Conservation (phyloP, 92 coral and sea anemone genomes). For the Epizoanthus illoricatus region DNA sequence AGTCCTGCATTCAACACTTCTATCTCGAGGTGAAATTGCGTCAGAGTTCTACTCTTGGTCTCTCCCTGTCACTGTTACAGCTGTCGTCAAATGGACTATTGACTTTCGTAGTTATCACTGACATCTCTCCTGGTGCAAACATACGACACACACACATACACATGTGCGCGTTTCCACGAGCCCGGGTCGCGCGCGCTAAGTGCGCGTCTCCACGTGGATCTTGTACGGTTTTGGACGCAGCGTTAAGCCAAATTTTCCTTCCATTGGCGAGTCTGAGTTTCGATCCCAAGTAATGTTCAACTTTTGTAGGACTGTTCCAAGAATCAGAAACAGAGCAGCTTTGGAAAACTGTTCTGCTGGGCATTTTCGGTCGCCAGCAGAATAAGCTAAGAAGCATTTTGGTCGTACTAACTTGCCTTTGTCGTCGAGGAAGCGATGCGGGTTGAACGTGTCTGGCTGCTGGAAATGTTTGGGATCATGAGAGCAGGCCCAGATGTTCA, state of each 20-base stretch:
- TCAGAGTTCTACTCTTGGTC: too few relatives aligned
- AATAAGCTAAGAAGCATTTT: constrained; percentile 78
- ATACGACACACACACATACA: too few relatives aligned
- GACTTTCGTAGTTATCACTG: too few relatives aligned
- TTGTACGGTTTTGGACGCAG: constrained; percentile 80
- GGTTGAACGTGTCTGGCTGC: constrained; percentile 80
- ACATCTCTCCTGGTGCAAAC: background rate
- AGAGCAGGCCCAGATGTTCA: constrained; percentile 91
- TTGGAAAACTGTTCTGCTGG: constrained; percentile 90
- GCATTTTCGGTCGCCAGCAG: constrained; percentile 92
- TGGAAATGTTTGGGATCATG: constrained; percentile 86
- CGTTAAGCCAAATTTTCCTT: constrained; percentile 82
- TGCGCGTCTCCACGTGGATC: constrained; percentile 53
- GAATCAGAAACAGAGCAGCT: constrained; percentile 73
- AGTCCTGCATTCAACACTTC: too few relatives aligned
- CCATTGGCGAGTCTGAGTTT: constrained; percentile 72
- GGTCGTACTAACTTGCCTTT: constrained; percentile 66
- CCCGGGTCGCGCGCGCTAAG: background rate
- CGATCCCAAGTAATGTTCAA: constrained; percentile 53
- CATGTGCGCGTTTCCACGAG: background rate
- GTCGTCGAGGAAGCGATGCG: constrained; percentile 83
- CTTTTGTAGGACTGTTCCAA: constrained; percentile 87
- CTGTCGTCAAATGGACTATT: too few relatives aligned
- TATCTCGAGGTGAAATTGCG: too few relatives aligned
- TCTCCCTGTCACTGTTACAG: too few relatives aligned